These are phyloP conservation scores for Siphonodentalium dalli DNA, from an alignment of 2,888 invertebrate genomes.

Conservation along the genomic window DNA sequence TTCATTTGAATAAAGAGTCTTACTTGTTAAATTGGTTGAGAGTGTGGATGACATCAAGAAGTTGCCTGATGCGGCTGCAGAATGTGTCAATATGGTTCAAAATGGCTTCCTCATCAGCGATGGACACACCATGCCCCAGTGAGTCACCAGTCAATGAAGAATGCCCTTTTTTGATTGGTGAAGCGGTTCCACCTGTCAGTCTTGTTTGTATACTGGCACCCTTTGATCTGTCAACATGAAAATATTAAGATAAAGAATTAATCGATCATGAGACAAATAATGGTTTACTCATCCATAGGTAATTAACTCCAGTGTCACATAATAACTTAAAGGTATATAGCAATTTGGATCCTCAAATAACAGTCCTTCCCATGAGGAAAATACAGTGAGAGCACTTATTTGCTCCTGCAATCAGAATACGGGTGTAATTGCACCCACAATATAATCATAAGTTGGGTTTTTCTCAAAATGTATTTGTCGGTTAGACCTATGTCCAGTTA, in stretches of 20 bases:
- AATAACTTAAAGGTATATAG: too few relatives aligned
- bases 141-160: constrained; percentile 38
- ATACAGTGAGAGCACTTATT: too few relatives aligned
- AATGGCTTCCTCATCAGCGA: constrained; percentile 62
- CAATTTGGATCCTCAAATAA: too few relatives aligned
- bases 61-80: constrained; percentile 57
- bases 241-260: neutral
- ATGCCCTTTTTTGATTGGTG: constrained; percentile 41
- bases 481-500: too few relatives aligned
- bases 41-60: constrained; percentile 61
- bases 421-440: too few relatives aligned
- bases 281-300: neutral
- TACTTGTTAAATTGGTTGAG: constrained; percentile 59
- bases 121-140: constrained; percentile 54
- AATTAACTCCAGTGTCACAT: too few relatives aligned
- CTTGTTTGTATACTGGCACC: constrained; percentile 38
- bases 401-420: too few relatives aligned
- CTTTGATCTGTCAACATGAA: constrained; percentile 27
- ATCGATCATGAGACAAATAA: neutral
- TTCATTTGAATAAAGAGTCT: too few relatives aligned
- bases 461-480: too few relatives aligned
- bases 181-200: constrained; percentile 30
- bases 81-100: constrained; percentile 60
- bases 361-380: too few relatives aligned
- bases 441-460: too few relatives aligned